Evolutionary conservation across 2,888 invertebrate species (phyloP), one percentile per base, ranked within the genome.

Genomic region (Pasiphila rectangulata): DNA sequence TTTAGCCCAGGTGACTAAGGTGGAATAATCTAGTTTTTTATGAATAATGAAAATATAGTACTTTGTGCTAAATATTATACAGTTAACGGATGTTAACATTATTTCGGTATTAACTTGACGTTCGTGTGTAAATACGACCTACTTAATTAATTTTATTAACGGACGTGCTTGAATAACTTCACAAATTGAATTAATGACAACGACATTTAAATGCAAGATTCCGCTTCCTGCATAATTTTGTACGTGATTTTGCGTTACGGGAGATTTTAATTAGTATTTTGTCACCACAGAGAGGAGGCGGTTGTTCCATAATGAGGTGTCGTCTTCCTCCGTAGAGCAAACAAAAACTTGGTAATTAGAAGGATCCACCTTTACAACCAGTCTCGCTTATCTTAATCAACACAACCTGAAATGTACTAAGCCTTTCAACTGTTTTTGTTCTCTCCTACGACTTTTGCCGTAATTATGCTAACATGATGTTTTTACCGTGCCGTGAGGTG

Each of bases 341-440:
- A 49, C 59, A 59, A 64, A 70, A 69, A 64, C 61, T 63, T 65
- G 63, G 69, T 66, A 67, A 73, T 74, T 70, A 64, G 47, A 29
- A 45, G 45, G 39, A 45, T 41, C 42, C 37, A 51, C 44, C 54
- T 43, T 49, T 46, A 36, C 32, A 32, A 48, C 39, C 38, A 29
- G 38, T 36, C 39, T 45, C 52, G 3, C 17, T 17, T 32, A 32
- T 32, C 30, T 17, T 17, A 17, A 30, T 30, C 30, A 29, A 29
- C 16, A 15, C 3, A 27, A 30, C 15, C 32, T 32, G 9, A 32
- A 30, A 30, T n/a, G n/a, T n/a, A n/a, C n/a, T n/a, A n/a, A n/a
- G n/a, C n/a, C n/a, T n/a, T n/a, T n/a, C n/a, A n/a, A n/a, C n/a
- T n/a, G 13, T 13, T 27, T 27, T 27, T 27, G 13, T 27, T 13